Evolutionary conservation across 2,797 vertebrate genomes (phyloP).

Genomic region (Philypnodon macrostomus): DNA sequence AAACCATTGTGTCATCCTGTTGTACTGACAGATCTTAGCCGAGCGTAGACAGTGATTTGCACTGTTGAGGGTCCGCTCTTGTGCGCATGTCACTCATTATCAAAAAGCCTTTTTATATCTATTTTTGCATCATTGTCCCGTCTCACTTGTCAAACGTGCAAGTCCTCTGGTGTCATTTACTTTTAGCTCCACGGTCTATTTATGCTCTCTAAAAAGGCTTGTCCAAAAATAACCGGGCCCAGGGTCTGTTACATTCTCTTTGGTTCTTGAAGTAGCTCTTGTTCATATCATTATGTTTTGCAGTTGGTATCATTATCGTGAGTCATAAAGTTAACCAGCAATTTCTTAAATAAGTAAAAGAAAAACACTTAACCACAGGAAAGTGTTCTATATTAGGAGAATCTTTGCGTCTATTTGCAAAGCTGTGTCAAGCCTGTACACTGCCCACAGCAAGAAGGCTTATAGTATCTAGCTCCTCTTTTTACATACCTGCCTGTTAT

Average conservation of each 20-base stretch:
- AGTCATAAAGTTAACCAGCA: not conserved
- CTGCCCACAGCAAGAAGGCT: constrained; percentile 1
- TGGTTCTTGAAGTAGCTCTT: constrained; percentile 12
- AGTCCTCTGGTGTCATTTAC: constrained; percentile 5
- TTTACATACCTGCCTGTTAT: no score
- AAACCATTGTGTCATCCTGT: constrained; percentile 22
- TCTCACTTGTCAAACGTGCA: constrained; percentile 15
- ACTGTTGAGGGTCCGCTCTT: constrained; percentile 2
- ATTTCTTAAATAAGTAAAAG: not conserved
- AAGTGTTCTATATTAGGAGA: constrained; percentile 1
- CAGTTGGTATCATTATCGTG: not conserved
- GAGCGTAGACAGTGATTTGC: constrained; percentile 19
- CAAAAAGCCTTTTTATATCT: constrained; percentile 10
- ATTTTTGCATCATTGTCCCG: constrained; percentile 22
- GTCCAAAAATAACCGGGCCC: constrained; percentile 5
- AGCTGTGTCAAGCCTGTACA: not conserved
- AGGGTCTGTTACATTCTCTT: constrained; percentile 2
- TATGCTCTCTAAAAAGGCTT: constrained; percentile 27
- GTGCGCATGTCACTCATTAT: constrained; percentile 6
- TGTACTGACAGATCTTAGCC: constrained; percentile 13
- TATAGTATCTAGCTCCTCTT: no score
- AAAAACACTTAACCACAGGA: not conserved
- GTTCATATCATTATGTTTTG: not conserved
- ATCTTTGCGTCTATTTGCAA: constrained; percentile 4
- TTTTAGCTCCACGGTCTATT: constrained; percentile 15